These are phyloP conservation scores for Sebastes kiyomatsui DNA, from an alignment of 2,797 vertebrate species.

Conservation along the genomic window DNA sequence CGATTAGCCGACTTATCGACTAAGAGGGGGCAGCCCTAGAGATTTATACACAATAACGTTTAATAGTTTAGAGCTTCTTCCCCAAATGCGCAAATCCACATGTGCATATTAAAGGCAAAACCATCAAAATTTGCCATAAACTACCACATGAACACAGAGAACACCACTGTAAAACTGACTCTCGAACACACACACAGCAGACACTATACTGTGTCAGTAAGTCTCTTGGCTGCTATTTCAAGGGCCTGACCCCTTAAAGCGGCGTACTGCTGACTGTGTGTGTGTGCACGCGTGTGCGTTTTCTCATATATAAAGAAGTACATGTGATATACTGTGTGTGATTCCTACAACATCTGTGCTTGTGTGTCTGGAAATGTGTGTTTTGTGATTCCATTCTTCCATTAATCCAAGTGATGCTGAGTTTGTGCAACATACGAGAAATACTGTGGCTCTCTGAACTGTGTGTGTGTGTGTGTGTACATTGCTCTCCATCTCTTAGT, in stretches of 20 bases:
- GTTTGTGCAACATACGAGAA: conserved; percentile 61
- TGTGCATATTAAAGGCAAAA: too few species aligned
- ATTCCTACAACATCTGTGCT: conserved; percentile 21
- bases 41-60: too few species aligned
- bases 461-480: not conserved
- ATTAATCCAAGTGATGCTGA: conserved; percentile 75
- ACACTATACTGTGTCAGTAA: not conserved
- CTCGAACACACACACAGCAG: not conserved
- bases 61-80: too few species aligned
- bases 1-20: too few species aligned
- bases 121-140: too few species aligned
- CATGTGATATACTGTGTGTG: conserved; percentile 36
- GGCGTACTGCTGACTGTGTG: not conserved
- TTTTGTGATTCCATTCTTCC: conserved; percentile 60
- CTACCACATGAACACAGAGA: too few species aligned
- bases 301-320: conserved; percentile 34
- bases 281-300: not conserved
- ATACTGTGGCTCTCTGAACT: conserved; percentile 51
- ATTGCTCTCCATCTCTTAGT: conserved; percentile 23
- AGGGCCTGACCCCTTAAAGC: conserved; percentile 5
- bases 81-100: too few species aligned
- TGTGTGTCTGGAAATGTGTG: conserved; percentile 40
- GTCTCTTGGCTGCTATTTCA: conserved; percentile 7
- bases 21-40: too few species aligned
- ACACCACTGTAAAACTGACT: not conserved